These are phyloP conservation scores for Nanger granti DNA, from an alignment of 2,113 vertebrate genomes.

Conservation along the genomic window DNA sequence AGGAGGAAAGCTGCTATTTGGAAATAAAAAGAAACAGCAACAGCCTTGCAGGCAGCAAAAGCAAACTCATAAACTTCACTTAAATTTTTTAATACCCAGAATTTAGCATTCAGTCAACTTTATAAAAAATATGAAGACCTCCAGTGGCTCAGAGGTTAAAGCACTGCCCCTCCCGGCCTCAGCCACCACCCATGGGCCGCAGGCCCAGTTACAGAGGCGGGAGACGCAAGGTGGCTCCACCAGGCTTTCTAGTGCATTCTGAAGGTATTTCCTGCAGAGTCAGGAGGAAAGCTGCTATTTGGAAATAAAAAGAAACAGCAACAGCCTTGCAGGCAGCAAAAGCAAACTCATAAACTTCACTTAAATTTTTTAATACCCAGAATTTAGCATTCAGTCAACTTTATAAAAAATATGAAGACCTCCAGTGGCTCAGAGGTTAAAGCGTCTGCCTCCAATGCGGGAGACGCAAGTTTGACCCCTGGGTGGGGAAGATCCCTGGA, in stretches of 20 bases:
- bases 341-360: not conserved
- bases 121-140: no score
- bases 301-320: not conserved
- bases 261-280: not conserved
- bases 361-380: not conserved
- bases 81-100: no score
- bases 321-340: not conserved
- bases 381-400: conserved; percentile 26
- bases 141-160: no score
- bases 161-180: not conserved
- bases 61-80: no score
- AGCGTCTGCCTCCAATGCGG: no score
- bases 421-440: not conserved
- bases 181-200: no score
- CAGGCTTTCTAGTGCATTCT: not conserved
- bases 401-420: not conserved
- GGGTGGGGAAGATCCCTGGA: no score
- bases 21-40: no score
- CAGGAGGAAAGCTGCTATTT: not conserved
- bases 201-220: not conserved
- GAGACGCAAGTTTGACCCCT: no score
- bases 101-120: no score
- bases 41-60: no score
- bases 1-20: conserved; percentile 8
- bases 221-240: not conserved